These are phyloP conservation scores for Proteles cristata DNA, from an alignment of 2,113 vertebrate species.

Conservation along the genomic window DNA sequence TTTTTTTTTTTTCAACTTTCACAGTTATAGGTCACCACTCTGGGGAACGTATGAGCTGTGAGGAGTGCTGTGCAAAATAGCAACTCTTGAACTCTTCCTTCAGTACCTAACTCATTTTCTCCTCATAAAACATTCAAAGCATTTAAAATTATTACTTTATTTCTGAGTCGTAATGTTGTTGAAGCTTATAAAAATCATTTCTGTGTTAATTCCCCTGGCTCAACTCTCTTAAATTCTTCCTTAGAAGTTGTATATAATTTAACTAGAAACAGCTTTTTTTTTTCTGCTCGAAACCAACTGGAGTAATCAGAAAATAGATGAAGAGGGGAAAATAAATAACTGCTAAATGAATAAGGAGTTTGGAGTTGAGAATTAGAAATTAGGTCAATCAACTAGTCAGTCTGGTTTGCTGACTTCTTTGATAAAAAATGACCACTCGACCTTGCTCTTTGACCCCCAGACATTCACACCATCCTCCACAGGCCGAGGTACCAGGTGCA, in stretches of 20 bases:
- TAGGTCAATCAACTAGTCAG: not conserved
- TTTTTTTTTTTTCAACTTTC: not conserved
- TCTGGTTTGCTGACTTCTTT: not conserved
- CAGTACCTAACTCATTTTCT: slow-evolving; percentile 54
- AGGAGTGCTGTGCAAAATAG: not conserved
- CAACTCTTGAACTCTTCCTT: not conserved
- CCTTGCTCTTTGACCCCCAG: not conserved
- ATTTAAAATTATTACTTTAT: slow-evolving; percentile 64
- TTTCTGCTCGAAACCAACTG: not conserved
- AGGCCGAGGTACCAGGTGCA: not conserved
- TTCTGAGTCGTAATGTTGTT: slow-evolving; percentile 46
- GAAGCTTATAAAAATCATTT: slow-evolving; percentile 68
- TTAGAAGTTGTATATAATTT: slow-evolving; percentile 56
- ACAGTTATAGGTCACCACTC: not conserved
- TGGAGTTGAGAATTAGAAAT: not conserved
- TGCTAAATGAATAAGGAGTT: not conserved
- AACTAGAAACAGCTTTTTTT: not conserved
- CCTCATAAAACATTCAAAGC: slow-evolving; percentile 62
- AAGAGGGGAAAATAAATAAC: not conserved
- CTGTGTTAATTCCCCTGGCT: slow-evolving; percentile 65
- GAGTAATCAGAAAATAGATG: slow-evolving; percentile 40
- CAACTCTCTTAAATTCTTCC: slow-evolving; percentile 58
- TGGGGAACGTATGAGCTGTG: not conserved
- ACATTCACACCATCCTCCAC: too few relatives aligned
- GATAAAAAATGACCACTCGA: not conserved